phyloP scores from a whole-genome alignment of 2,113 vertebrate genomes.

The Pithys albifrons region DNA sequence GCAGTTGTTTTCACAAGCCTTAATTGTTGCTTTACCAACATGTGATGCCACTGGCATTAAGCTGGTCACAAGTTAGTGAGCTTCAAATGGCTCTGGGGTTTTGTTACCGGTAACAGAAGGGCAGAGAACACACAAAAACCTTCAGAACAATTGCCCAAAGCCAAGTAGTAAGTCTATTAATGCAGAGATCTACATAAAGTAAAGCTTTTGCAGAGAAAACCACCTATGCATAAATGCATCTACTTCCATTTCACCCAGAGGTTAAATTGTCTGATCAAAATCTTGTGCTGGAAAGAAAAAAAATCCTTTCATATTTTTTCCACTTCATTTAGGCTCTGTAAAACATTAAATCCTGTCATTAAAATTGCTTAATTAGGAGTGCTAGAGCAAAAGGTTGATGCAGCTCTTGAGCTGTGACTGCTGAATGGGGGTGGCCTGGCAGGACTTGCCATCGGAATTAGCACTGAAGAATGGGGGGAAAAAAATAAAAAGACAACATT shows the following conservation, averaged over 20 bases:
- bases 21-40: neutral
- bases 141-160: neutral
- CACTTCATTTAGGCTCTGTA: constrained; percentile 44
- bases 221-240: constrained; percentile 21
- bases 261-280: constrained; percentile 57
- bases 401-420: neutral
- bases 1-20: neutral
- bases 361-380: constrained; percentile 38
- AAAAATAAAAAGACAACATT: neutral
- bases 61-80: neutral
- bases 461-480: neutral
- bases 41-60: neutral
- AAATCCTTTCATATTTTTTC: constrained; percentile 19
- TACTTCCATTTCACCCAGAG: constrained; percentile 29
- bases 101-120: neutral
- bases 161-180: neutral
- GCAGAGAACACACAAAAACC: neutral
- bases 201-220: constrained; percentile 23
- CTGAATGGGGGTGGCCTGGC: neutral
- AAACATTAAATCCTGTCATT: constrained; percentile 51
- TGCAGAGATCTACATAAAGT: neutral
- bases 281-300: neutral
- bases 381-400: constrained; percentile 18
- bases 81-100: neutral
- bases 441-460: neutral